Base-by-base conservation (phyloP, 2,888 invertebrate species). In the Adelognathus sp. region DNA sequence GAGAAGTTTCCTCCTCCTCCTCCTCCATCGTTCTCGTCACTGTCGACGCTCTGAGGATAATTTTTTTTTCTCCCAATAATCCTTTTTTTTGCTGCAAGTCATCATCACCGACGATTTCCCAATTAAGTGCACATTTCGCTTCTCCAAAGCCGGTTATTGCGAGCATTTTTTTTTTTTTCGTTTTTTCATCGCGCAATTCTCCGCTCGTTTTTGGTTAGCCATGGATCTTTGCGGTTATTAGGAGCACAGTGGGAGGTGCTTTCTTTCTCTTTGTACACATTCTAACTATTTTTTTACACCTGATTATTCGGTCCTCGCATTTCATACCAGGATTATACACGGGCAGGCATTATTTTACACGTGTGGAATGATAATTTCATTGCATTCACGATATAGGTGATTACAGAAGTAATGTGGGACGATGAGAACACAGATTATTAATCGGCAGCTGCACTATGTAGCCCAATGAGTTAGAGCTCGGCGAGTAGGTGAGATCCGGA, bases 11-110 rank as follows among this genome's bases (percentile, higher is more conserved):
- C n/a, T n/a, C n/a, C n/a, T 36, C 36, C 29, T 73, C 76, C 16
- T 66, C 77, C 27, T 72, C 79, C 71, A 63, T 67, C 63, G 41
- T 72, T 46, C 46, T 70, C 73, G 73, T 78, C 74, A 60, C 66
- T 44, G 66, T 71, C 21, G 75, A 71, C 44, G 61, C 79, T 79
- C 79, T 79, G 79, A 79, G 79, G 52, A 76, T 76, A 63, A 79
- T 79, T 66, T 52, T 27, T 21, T 50, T 18, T 46, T 50, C n/a
- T 52, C 60, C 70, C 63, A 64, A 64, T 56, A 60, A 64, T 73
- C 72, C 31, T n/a, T n/a, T n/a, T n/a, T n/a, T n/a, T n/a, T n/a
- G n/a, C n/a, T n/a, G n/a, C n/a, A n/a, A n/a, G 52, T 41, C 50
- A 52, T 50, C 6, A 6, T 33, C 69, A 33, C 46, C 54, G 9